Conservation (phyloP, 2,113 vertebrate genomes). For the Callithrix jacchus region DNA sequence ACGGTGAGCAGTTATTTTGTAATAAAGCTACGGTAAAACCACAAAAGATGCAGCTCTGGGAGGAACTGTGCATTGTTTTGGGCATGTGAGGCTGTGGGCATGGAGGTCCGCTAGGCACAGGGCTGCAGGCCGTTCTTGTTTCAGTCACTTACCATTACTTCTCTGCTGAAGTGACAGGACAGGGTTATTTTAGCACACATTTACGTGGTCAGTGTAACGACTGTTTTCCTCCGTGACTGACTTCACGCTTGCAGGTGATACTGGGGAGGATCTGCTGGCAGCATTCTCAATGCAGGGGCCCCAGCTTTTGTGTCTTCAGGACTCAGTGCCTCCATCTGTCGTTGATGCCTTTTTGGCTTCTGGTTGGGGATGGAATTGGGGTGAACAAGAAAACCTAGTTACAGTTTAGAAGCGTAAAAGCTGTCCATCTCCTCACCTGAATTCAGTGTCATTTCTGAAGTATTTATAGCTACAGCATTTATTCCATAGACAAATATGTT, state of each 20-base stretch:
- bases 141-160: background rate
- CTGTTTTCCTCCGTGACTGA: background rate
- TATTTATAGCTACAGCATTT: background rate
- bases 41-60: background rate
- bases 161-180: background rate
- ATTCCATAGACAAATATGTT: background rate
- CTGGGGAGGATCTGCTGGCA: background rate
- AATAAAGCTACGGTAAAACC: background rate
- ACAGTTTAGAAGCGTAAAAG: background rate
- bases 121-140: background rate
- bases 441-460: background rate
- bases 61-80: background rate
- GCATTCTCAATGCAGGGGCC: background rate
- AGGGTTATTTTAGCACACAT: no score
- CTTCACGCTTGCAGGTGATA: background rate
- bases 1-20: background rate
- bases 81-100: background rate
- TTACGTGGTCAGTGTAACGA: background rate
- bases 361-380: background rate
- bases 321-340: background rate
- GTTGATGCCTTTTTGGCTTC: background rate
- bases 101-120: background rate
- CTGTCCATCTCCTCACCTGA: background rate
- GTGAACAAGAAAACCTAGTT: background rate
- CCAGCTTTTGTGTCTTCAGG: background rate